Base-by-base conservation (phyloP, 1,140 invertebrate genomes). In the Mesaphorura yosii region DNA sequence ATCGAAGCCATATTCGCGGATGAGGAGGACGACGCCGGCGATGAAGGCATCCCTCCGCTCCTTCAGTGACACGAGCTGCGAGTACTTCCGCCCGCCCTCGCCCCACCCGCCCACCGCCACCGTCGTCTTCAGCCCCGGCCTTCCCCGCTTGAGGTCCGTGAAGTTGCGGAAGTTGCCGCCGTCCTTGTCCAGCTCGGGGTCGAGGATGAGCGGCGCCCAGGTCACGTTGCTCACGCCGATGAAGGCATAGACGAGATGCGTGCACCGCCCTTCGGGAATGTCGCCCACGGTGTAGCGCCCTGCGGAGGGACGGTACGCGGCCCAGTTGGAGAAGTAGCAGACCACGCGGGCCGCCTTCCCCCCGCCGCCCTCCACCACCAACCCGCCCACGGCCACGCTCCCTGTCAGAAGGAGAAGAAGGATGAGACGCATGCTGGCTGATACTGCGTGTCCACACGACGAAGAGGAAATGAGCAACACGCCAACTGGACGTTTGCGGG, bases 291-390 rank as follows among this genome's bases (percentile, higher is more conserved):
- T 64, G 38, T 69, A 70, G 20, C 63, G 60, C 40, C 63, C 65
- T 15, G 65, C n/a, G 4, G 80, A 85, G 1, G 85, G 84, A 29
- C 87, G 73, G 68, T 89, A 85, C n/a, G 88, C 77, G 3, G 88
- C 88, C 88, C 88, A 92, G 20, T 88, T 89, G 65, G 84, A 87
- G 71, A 87, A 90, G 73, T 90, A 90, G 64, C 86, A 90, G 17
- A 86, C 82, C 48, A 87, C 75, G 64, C 81, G 76, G 10, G 78
- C 73, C 61, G 67, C 63, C 22, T 66, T 63, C 54, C 39, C 67
- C 41, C 7, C 50, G 1, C 6, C 37, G 10, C 31, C 31, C n/a
- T 34, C n/a, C 31, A n/a, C 31, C n/a, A n/a, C n/a, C n/a, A n/a
- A n/a, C n/a, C n/a, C n/a, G n/a, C n/a, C n/a, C n/a, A n/a, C n/a